Evolutionary conservation across 2,888 invertebrate species (phyloP), one percentile per base, ranked within the genome.

Genomic region (Saturnia pavonia): DNA sequence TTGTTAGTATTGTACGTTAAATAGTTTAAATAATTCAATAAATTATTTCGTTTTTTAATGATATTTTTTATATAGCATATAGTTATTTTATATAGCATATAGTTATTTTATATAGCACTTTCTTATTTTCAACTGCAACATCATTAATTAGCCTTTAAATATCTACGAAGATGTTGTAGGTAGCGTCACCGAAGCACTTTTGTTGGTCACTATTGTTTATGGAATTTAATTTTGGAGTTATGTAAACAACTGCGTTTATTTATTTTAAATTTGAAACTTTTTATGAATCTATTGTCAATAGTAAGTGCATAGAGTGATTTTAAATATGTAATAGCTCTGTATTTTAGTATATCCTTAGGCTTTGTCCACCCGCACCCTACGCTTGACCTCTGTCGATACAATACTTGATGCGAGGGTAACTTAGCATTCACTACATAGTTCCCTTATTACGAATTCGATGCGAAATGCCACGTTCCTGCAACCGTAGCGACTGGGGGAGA

Each of bases 351-450:
- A 0, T 57, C 25, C 12, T 25, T 2, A 25, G 57, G 57, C 9
- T 12, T 57, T 57, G 57, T 57, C 25, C 57, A 57, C 57, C 25
- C 57, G 25, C 25, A 57, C 25, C 22, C 25, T 2, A 14, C 1
- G 57, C 66, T 70, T 70, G 70, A 70, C 70, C 70, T 70, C 67
- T 70, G 70, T 70, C 70, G 66, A 42, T 42, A 70, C 66, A 70
- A 70, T 51, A 65, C 65, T 69, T 65, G 66, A 70, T 73, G 67
- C 73, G 71, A 77, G 84, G 82, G 82, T 78, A 79, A 85, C 84
- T 88, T 87, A 84, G 79, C 86, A 87, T 88, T 88, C 88, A 85
- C 83, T 73, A 80, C 85, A 83, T 83, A 82, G 80, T 82, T 78
- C 83, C 78, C 83, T 84, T 81, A 85, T 85, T 85, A 85, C 85